Conservation (phyloP, 1,140 invertebrate genomes). For the Drosophila arizonae region DNA sequence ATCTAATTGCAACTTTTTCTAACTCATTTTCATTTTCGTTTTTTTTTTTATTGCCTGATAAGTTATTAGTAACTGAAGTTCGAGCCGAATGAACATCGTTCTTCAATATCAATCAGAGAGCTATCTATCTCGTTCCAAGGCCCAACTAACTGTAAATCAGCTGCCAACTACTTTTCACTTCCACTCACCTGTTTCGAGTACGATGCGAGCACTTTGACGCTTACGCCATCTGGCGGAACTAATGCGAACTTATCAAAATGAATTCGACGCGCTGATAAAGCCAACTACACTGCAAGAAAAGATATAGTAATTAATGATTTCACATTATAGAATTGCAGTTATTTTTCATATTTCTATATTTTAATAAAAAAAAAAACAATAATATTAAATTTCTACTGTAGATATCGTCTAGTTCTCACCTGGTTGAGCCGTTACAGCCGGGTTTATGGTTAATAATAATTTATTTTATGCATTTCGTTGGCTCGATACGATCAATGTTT, state of each 20-base stretch:
- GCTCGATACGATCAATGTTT: slow-evolving; percentile 9
- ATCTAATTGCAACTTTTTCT: slow-evolving; percentile 52
- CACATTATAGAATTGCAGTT: neutral
- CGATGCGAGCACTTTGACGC: neutral
- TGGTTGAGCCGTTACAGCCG: neutral
- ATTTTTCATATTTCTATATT: too few relatives aligned
- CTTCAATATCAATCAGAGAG: slow-evolving; percentile 69
- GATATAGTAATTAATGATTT: slow-evolving; percentile 2
- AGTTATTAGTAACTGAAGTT: slow-evolving; percentile 23
- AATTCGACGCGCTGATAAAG: slow-evolving; percentile 2
- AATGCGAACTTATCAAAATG: neutral
- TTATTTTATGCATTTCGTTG: slow-evolving; percentile 8
- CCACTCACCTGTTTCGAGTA: slow-evolving; percentile 18
- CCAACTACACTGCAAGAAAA: slow-evolving; percentile 5
- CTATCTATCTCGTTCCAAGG: slow-evolving; percentile 17
- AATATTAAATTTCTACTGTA: too few relatives aligned
- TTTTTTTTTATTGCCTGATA: slow-evolving; percentile 30
- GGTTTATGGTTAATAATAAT: neutral
- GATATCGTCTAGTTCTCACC: too few relatives aligned
- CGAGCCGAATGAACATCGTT: slow-evolving; percentile 40
- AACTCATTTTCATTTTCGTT: neutral
- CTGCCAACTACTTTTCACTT: slow-evolving; percentile 6
- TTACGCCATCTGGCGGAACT: slow-evolving; percentile 30
- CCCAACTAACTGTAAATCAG: neutral
- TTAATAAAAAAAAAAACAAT: too few relatives aligned